Evolutionary conservation across 2,113 vertebrate species (phyloP), one percentile per base, ranked within the genome.

Genomic region (Pterocles orientalis): DNA sequence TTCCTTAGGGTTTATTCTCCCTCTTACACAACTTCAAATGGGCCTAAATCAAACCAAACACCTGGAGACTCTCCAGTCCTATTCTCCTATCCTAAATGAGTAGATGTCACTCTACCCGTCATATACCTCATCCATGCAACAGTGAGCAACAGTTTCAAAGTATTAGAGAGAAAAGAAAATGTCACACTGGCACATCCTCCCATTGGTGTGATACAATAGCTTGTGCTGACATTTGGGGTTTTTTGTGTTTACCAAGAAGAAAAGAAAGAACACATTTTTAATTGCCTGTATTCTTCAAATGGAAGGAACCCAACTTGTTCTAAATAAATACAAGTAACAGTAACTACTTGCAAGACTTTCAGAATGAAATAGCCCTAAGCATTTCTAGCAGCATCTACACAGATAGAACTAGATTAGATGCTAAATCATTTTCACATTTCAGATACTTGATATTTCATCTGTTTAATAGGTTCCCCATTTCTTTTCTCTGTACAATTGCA

Each of bases 381-480:
- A 11, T n/a, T 95, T 94, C 65, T 58, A 91, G 81, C 57, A 89
- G 45, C 51, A 57, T 84, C 91, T 89, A 82, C 85, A 90, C 90
- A 94, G 71, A 88, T 50, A 93, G 81, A 87, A 88, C 82, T 5
- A 70, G 80, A 94, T 92, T 64, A 91, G 73, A 86, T 84, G 56
- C 53, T 92, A 84, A 92, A 94, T 92, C 77, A 87, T 85, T 78
- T 84, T 92, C 94, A 91, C 89, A 92, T 94, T 92, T 94, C 69
- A 91, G 45, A 88, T 73, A 45, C 45, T 60, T 94, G 76, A 80
- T 92, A 94, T 78, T 94, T 92, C 82, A 93, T 87, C 83, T 82
- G 18, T 85, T 91, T 83, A 92, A 88, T 58, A 83, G 85, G 51
- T 78, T 93, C 26, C 77, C 47, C 29, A 26, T 94, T 92, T 87